Evolutionary conservation across 2,797 vertebrate species (phyloP), one percentile per base, ranked within the genome.

Genomic region (Anolis apletophallus): DNA sequence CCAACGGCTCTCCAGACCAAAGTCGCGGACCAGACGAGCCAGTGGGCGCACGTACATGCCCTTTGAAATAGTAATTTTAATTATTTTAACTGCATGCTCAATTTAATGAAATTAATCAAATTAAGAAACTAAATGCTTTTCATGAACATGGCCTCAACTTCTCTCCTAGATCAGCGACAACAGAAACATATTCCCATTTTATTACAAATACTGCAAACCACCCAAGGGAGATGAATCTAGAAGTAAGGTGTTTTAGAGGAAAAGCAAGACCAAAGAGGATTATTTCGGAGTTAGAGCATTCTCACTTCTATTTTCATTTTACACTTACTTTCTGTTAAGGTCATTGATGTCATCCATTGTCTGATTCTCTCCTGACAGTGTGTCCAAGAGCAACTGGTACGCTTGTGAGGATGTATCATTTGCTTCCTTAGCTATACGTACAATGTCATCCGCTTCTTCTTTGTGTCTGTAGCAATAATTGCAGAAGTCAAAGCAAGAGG

Each of bases 391-490:
- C 88, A 99, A 96, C 9, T 98, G 97, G 91, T 98, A 98, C 0
- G 98, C 99, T 92, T 98, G 98, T 0, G 97, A 96, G 1, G 98
- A 99, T 0, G 98, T 99, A 91, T 98, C 97, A 3, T 98, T 99
- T 89, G 99, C 99, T 52, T 98, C 98, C 87, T 97, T 98, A 46
- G 98, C 98, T 23, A 97, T 97, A 78, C 96, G 98, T 90, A 98
- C 98, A 5, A 99, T 98, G 92, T 99, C 97, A 91, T 98, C 98
- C 0, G 99, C 98, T 85, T 99, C 98, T 92, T 97, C 97, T 91
- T 98, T 98, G 95, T 99, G 98, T 83, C 99, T 99, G 90, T 32
- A 55, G 3, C 80, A 32, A 79, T 5, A 84, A 67, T 21, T 86
- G 46, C 74, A 76, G 26, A 77, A 61, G 54, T 86, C 88, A 93